These are phyloP conservation scores for Trissolcus japonicus DNA, from an alignment of 2,888 invertebrate species.

Conservation along the genomic window DNA sequence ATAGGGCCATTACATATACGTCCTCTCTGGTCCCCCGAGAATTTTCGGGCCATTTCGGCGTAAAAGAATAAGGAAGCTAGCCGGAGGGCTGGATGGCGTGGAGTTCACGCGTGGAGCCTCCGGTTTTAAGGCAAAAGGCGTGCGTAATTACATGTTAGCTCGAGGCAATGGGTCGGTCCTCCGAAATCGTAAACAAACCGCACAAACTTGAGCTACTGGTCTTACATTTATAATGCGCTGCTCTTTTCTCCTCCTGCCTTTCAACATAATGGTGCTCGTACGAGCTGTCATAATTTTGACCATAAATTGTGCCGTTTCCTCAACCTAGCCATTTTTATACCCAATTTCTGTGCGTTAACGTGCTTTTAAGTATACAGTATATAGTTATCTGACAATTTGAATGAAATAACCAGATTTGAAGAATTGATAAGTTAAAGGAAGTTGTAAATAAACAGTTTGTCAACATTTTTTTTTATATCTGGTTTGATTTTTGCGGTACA, in stretches of 20 bases:
- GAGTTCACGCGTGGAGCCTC: conserved; percentile 60
- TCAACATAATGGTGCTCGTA: conserved; percentile 65
- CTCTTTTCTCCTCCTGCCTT: conserved; percentile 63
- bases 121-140: conserved; percentile 62
- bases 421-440: background rate
- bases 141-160: conserved; percentile 76
- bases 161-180: conserved; percentile 59
- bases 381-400: conserved; percentile 9
- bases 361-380: too few species aligned
- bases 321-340: conserved; percentile 55
- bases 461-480: background rate
- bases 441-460: background rate
- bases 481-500: background rate
- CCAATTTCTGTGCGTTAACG: conserved; percentile 7
- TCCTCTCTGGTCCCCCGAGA: conserved; percentile 46
- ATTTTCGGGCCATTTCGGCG: conserved; percentile 65
- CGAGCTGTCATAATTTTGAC: conserved; percentile 70
- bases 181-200: conserved; percentile 74
- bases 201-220: conserved; percentile 72
- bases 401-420: background rate
- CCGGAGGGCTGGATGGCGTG: conserved; percentile 53
- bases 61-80: conserved; percentile 66
- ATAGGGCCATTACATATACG: conserved; percentile 61
- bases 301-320: conserved; percentile 65
- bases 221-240: conserved; percentile 72